Evolutionary conservation across 2,113 vertebrate genomes (phyloP).

Genomic region (Sprattus sprattus): DNA sequence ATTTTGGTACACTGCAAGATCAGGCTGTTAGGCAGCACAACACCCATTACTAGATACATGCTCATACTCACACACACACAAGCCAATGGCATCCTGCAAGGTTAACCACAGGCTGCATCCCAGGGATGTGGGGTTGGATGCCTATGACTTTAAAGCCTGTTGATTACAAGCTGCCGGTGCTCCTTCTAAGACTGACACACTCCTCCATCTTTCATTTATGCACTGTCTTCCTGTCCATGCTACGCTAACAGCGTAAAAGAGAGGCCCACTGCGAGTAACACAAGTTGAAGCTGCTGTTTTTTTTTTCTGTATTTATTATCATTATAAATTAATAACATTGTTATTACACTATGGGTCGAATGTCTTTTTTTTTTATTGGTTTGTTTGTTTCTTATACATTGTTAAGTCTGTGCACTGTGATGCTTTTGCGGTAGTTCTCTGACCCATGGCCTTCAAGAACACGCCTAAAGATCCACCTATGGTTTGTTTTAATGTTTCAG

Average conservation of each 20-base stretch:
- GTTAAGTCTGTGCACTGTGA: not conserved
- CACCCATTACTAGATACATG: not conserved
- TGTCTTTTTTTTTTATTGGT: not conserved
- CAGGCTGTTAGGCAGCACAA: not conserved
- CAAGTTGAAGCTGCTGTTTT: conserved; percentile 44
- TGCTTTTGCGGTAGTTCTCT: not conserved
- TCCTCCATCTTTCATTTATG: not conserved
- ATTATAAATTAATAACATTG: not conserved
- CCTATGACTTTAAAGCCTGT: conserved; percentile 15
- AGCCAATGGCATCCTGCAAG: not conserved
- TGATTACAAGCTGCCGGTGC: conserved; percentile 16
- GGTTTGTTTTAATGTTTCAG: conserved; percentile 45
- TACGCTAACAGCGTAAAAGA: conserved; percentile 4
- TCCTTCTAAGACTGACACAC: not conserved
- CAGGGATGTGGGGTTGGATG: not conserved
- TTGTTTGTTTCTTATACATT: conserved; percentile 10
- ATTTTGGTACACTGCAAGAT: not conserved
- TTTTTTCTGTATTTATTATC: conserved; percentile 12
- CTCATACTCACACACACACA: not conserved
- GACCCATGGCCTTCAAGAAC: conserved; percentile 34
- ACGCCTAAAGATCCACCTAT: conserved; percentile 41
- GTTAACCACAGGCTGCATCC: not conserved
- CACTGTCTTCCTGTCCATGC: conserved; percentile 48
- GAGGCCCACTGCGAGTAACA: conserved; percentile 32
- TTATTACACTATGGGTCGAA: not conserved